phyloP scores from a whole-genome alignment of 2,797 vertebrate species.

The Lutjanus campechanus region DNA sequence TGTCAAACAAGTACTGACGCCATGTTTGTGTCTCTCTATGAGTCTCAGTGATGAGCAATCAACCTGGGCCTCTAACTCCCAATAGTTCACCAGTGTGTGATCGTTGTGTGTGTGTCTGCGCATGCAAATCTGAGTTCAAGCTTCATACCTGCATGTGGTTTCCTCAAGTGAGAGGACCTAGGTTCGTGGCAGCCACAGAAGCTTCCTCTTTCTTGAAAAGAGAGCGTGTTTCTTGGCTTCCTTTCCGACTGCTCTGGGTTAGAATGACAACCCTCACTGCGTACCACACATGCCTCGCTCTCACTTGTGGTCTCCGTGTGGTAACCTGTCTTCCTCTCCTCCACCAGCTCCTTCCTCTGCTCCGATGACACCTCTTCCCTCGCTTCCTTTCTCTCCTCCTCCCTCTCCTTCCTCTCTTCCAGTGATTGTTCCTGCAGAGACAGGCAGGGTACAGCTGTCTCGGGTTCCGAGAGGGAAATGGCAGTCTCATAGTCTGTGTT shows the following conservation, averaged over 20 bases:
- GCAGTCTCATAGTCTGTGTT: conserved; percentile 77
- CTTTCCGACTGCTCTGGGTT: conserved; percentile 80
- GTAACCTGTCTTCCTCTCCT: conserved; percentile 64
- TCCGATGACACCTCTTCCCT: conserved; percentile 49
- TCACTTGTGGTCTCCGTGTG: conserved; percentile 81
- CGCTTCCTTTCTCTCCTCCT: conserved; percentile 74
- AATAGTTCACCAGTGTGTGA: neutral
- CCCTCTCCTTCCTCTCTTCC: conserved; percentile 76
- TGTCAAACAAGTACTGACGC: conserved; percentile 1
- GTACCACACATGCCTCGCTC: conserved; percentile 69
- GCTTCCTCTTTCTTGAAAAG: conserved; percentile 80
- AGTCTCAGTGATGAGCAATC: neutral
- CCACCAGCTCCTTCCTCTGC: conserved; percentile 46
- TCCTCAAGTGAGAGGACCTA: conserved; percentile 84
- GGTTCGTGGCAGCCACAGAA: conserved; percentile 83
- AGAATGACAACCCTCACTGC: conserved; percentile 81
- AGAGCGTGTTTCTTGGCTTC: conserved; percentile 71
- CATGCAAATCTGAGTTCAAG: conserved; percentile 29
- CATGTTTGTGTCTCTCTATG: neutral
- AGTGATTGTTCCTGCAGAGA: conserved; percentile 73
- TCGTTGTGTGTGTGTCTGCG: neutral
- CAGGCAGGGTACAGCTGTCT: conserved; percentile 75
- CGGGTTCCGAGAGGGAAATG: conserved; percentile 77
- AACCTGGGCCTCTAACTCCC: neutral
- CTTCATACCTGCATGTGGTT: conserved; percentile 86